Evolutionary conservation across 2,888 invertebrate species (phyloP), one percentile per base, ranked within the genome.

Genomic region (Acanthacorydalis orientalis): DNA sequence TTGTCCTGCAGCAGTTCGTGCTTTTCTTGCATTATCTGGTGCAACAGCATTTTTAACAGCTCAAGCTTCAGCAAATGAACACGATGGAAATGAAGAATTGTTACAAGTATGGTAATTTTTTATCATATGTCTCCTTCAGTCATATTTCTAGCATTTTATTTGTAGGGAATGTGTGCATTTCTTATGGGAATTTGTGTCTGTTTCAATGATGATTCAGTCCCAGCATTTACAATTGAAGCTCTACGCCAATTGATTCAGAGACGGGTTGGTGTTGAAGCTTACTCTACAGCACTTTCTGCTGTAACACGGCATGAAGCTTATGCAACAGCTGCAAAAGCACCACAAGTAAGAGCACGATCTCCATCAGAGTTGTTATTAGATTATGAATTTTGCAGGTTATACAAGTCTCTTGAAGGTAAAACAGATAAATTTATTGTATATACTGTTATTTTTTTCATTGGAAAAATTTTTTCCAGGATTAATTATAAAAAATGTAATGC

Each of bases 301-400:
- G 83, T 97, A 48, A 78, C 86, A 0, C 79, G 85, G 46, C 89
- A 90, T 60, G 97, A 97, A 68, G 75, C 82, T 39, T 98, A 96
- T 68, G 87, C 85, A 48, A 78, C 81, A 59, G 91, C 96, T 12
- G 81, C 90, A 15, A 96, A 97, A 62, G 89, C 89, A 58, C 93
- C 97, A 1, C 93, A 96, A 65, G 77, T 89, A 32, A 74, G 80
- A 41, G 85, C 83, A 10, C 81, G 80, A 62, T 70, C 75, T 47
- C 69, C 87, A 3, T 69, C 70, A 1, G 93, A 96, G 52, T 73
- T 96, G 14, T 69, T 95, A 47, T 73, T 98, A 39, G 97, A 98
- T 65, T 90, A 88, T 62, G 91, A 95, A 67, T 98, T 96, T 69
- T 93, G 95, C 59, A 80, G 82, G 59, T 70, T 96, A 31, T 89